Base-by-base conservation (phyloP, 1,140 invertebrate species). In the Saxidomus purpurata region DNA sequence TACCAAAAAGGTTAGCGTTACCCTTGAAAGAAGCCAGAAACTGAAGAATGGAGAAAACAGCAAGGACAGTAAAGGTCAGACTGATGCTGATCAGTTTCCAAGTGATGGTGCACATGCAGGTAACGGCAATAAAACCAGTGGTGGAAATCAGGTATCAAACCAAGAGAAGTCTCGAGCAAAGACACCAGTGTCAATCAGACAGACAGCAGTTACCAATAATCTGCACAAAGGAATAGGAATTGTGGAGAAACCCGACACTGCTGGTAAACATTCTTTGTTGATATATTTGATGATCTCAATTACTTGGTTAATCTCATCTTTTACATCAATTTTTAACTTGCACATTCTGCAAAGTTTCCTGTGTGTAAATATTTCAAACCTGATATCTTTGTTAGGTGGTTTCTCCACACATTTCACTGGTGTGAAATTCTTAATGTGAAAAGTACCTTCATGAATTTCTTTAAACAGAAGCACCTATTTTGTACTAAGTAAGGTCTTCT, bases 81-180 rank as follows among this genome's bases (percentile, higher is more conserved):
- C 80, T 15, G 80, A 82, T 63, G 80, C 80, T 43, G 80, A 82
- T 82, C 80, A 82, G 31, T 19, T 63, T 4, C 80, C 80, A 1
- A 63, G n/a, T 79, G 76, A 36, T 19, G 17, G n/a, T 25, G 40
- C 40, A 28, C 25, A 9, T 15, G 17, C 1, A 6, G 4, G 1
- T 6, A n/a, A 13, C 1, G 71, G 40, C 17, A 4, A 13, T 61
- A 28, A 15, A 43, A 15, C 6, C 15, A 71, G 22, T 6, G 38
- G 67, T 71, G 67, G 36, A 15, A 71, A n/a, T 2, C 25, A 40
- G 2, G 40, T 43, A 76, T 8, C 43, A 28, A 76, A 76, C 8
- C 22, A 3, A 40, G 40, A 76, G n/a, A 76, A 31, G 8, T 6
- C 13, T 8, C 8, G 36, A 22, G 17, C 15, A 22, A n/a, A 79